Percentiles rank a stretch among this genome's conserved stretches.
Conservation (phyloP, 2,113 vertebrate genomes). For the Vidua chalybeata region DNA sequence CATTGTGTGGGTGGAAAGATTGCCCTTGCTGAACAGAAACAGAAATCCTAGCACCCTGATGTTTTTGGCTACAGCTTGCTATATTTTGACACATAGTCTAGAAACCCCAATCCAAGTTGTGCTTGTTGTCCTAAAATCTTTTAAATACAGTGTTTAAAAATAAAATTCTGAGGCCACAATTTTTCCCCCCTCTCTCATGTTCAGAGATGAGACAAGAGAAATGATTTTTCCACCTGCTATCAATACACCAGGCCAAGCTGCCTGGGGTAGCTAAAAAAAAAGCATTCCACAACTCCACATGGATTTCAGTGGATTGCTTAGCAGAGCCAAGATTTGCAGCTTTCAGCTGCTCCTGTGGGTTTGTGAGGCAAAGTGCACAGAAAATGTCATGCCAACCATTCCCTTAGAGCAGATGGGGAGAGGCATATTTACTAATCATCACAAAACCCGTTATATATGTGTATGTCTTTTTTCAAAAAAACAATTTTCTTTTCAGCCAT, state of each 20-base stretch:
- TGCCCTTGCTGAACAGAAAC: slow-evolving; percentile 2
- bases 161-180: not conserved
- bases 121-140: not conserved
- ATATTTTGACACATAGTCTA: not conserved
- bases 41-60: not conserved
- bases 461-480: not conserved
- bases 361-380: slow-evolving; percentile 22
- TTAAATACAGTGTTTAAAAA: not conserved
- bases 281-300: not conserved
- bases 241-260: not conserved
- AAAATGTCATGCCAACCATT: slow-evolving; percentile 31
- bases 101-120: not conserved
- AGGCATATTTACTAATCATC: not conserved
- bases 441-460: not conserved
- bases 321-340: slow-evolving; percentile 36
- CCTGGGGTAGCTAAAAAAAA: not conserved
- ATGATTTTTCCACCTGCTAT: slow-evolving; percentile 27
- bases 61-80: not conserved
- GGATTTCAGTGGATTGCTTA: slow-evolving; percentile 27
- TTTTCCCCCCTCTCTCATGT: not conserved
- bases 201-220: slow-evolving; percentile 11
- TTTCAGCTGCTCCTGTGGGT: slow-evolving; percentile 36
- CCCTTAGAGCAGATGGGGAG: slow-evolving; percentile 27
- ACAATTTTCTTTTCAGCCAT: not conserved
- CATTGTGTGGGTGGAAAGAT: not conserved